Percentiles rank a stretch among this genome's conserved stretches.
Evolutionary conservation across 2,113 vertebrate species (phyloP).

Genomic region (Monopterus albus): DNA sequence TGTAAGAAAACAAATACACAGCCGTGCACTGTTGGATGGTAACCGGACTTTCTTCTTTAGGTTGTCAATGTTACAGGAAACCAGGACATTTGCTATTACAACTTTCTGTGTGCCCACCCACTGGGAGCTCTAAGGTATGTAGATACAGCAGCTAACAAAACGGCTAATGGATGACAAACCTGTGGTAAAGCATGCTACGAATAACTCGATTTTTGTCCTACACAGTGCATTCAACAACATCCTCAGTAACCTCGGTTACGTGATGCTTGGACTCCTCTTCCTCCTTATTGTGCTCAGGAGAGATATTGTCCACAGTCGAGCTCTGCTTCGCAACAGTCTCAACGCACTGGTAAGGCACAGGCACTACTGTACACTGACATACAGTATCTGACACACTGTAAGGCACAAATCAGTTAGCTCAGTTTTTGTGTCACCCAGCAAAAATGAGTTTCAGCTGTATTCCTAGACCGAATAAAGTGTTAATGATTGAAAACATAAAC

Average conservation of each 20-base stretch:
- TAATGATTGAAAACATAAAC: no score
- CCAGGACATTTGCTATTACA: constrained; percentile 99
- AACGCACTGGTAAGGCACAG: constrained; percentile 84
- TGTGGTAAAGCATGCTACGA: background rate
- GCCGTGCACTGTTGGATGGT: background rate
- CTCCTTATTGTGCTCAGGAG: constrained; percentile 93
- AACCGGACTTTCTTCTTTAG: constrained; percentile 67
- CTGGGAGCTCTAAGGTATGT: constrained; percentile 92
- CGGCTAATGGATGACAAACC: no score
- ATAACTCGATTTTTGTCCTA: background rate
- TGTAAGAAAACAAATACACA: background rate
- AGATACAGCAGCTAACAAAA: background rate
- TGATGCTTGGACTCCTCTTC: constrained; percentile 95
- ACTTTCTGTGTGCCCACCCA: constrained; percentile 96
- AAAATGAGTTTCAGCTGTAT: no score
- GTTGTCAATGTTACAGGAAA: constrained; percentile 97
- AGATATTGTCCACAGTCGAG: constrained; percentile 91
- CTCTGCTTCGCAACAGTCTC: constrained; percentile 84
- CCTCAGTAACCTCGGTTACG: constrained; percentile 95
- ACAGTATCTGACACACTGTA: background rate
- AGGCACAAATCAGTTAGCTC: background rate
- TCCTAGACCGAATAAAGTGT: background rate
- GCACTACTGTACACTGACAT: no score
- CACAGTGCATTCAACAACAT: constrained; percentile 97
- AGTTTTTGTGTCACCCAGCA: background rate